A percentile compares a stretch with the other conserved stretches of the same genome.
These are phyloP conservation scores for Dioctria rufipes DNA, from an alignment of 2,888 invertebrate species.

Conservation along the genomic window DNA sequence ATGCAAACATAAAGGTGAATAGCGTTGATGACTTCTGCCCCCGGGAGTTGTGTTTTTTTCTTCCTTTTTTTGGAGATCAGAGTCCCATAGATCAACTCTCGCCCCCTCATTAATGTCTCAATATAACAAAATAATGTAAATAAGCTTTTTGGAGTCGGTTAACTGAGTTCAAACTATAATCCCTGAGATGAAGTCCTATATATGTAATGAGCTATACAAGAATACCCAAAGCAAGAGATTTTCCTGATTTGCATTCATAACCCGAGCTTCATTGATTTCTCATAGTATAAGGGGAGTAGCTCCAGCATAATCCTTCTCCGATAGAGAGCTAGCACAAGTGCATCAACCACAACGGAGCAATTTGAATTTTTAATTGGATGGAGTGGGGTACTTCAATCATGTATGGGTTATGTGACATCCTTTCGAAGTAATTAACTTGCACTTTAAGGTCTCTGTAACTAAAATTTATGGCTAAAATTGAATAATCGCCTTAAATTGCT, in stretches of 20 bases:
- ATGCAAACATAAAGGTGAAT: background rate
- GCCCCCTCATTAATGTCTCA: background rate
- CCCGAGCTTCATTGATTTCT: background rate
- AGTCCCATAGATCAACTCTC: background rate
- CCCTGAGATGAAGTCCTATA: background rate
- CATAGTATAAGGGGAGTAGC: background rate
- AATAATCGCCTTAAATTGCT: no score
- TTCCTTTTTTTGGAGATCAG: background rate
- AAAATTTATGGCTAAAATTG: no score
- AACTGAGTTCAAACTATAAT: background rate
- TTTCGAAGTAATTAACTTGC: background rate
- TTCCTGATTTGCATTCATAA: background rate
- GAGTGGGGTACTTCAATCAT: background rate
- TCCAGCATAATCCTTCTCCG: background rate
- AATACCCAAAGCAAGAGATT: background rate
- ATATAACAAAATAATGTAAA: background rate
- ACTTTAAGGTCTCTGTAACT: no score
- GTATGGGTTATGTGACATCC: background rate
- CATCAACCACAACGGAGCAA: background rate
- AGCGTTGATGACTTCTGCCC: background rate
- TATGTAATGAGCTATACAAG: background rate
- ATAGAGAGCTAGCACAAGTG: background rate
- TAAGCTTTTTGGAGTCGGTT: background rate
- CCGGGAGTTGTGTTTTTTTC: background rate
- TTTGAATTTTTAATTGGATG: background rate